Evolutionary conservation across 2,113 vertebrate species (phyloP).

Genomic region (Bos indicus): DNA sequence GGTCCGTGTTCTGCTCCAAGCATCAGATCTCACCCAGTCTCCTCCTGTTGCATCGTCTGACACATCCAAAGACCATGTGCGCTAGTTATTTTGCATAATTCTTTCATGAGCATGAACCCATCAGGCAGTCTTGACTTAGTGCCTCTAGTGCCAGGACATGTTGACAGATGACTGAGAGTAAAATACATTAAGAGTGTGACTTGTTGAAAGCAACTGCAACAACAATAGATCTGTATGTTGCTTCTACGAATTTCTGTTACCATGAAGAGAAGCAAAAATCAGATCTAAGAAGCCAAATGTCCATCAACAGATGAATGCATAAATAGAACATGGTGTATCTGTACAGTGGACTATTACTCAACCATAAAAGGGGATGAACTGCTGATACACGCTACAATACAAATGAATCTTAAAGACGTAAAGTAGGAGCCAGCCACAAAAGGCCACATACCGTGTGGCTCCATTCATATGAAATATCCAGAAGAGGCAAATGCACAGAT

Average conservation of each 20-base stretch:
- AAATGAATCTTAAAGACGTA: neutral
- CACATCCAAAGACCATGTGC: neutral
- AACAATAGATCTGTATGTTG: neutral
- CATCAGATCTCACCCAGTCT: neutral
- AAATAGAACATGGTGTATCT: neutral
- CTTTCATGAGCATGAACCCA: neutral
- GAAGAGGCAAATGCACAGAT: neutral
- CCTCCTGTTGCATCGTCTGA: neutral
- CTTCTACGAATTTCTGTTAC: neutral
- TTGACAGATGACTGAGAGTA: neutral
- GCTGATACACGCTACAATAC: neutral
- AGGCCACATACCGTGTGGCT: neutral
- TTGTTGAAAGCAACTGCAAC: neutral
- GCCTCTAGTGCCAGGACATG: neutral
- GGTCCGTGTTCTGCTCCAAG: neutral
- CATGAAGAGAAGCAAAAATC: neutral
- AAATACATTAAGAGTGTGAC: neutral
- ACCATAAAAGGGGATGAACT: neutral
- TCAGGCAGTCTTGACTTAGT: neutral
- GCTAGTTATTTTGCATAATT: neutral
- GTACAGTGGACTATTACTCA: neutral
- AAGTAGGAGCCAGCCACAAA: neutral
- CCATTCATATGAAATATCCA: neutral
- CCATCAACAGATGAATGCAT: neutral
- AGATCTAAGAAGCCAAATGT: neutral